Conservation (phyloP, 23 tunicate species). For the Halocynthia roretzi region DNA sequence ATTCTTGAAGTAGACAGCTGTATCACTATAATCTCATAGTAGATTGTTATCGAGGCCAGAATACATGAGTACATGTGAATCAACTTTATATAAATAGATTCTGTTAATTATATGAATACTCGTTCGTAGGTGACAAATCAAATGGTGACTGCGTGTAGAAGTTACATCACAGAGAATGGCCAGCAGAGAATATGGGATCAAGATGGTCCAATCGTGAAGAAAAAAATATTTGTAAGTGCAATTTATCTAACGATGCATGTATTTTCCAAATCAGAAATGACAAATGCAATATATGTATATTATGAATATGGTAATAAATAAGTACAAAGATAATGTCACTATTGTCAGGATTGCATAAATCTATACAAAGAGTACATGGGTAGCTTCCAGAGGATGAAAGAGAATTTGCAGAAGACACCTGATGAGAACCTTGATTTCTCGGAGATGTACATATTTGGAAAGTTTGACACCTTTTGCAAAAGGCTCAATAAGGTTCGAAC, state of each 20-base stretch:
- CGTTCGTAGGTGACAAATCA: constrained; percentile 79
- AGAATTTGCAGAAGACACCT: constrained; percentile 57
- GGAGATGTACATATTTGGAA: constrained; percentile 99
- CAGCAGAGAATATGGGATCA: constrained; percentile 89
- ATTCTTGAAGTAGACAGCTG: too few relatives aligned
- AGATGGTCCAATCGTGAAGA: constrained; percentile 55
- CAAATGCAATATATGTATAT: neutral
- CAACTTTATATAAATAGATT: too few relatives aligned
- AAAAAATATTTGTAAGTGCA: constrained; percentile 51
- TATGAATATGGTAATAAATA: neutral
- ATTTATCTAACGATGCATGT: neutral
- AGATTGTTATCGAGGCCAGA: too few relatives aligned
- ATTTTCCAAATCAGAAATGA: neutral
- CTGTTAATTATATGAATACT: neutral
- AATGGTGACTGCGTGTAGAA: constrained; percentile 94
- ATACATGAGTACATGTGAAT: too few relatives aligned
- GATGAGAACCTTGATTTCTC: constrained; percentile 83
- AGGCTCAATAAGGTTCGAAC: constrained; percentile 62
- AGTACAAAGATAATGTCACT: neutral
- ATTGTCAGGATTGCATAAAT: constrained; percentile 64
- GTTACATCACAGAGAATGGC: constrained; percentile 83
- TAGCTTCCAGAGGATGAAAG: constrained; percentile 80
- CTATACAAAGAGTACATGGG: constrained; percentile 79
- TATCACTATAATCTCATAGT: too few relatives aligned
- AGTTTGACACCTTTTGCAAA: constrained; percentile 96